phyloP scores from a whole-genome alignment of 2,797 vertebrate genomes.

The Loriculus beryllinus region DNA sequence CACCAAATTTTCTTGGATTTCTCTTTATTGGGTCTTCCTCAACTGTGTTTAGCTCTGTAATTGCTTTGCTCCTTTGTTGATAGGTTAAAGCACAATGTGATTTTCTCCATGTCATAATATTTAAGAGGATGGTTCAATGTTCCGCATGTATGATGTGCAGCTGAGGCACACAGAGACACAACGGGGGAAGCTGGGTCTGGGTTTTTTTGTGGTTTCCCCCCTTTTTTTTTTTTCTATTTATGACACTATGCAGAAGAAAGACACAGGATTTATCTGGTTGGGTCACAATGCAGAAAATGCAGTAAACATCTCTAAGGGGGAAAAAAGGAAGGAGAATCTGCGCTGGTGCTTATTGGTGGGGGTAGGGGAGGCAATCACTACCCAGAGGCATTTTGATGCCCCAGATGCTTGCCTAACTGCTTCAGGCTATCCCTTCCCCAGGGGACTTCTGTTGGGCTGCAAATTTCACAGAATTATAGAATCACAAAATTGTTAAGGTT shows the following conservation, averaged over 20 bases:
- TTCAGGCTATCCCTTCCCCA: neutral
- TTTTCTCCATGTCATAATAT: slow-evolving; percentile 80
- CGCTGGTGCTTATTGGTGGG: fast-evolving
- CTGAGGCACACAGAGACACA: slow-evolving; percentile 56
- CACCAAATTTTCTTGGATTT: slow-evolving; percentile 85
- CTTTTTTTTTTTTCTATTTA: neutral
- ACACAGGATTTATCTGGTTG: neutral
- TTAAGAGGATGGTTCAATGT: slow-evolving; percentile 74
- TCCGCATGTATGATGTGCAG: slow-evolving; percentile 68
- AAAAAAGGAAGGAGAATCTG: neutral
- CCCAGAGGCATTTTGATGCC: neutral
- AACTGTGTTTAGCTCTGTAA: slow-evolving; percentile 84
- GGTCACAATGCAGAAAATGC: neutral
- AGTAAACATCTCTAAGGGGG: neutral
- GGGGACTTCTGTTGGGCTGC: neutral
- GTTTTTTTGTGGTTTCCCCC: too few species aligned
- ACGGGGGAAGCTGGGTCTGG: neutral
- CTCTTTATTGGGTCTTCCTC: slow-evolving; percentile 84
- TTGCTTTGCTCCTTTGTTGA: slow-evolving; percentile 85
- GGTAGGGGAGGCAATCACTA: neutral
- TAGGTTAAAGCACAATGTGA: slow-evolving; percentile 80
- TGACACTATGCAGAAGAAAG: neutral
- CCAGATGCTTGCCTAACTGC: fast-evolving
- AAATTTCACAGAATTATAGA: neutral
- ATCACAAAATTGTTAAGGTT: neutral